phyloP scores from a whole-genome alignment of 2,797 vertebrate genomes.

The Threskiornis aethiopicus region DNA sequence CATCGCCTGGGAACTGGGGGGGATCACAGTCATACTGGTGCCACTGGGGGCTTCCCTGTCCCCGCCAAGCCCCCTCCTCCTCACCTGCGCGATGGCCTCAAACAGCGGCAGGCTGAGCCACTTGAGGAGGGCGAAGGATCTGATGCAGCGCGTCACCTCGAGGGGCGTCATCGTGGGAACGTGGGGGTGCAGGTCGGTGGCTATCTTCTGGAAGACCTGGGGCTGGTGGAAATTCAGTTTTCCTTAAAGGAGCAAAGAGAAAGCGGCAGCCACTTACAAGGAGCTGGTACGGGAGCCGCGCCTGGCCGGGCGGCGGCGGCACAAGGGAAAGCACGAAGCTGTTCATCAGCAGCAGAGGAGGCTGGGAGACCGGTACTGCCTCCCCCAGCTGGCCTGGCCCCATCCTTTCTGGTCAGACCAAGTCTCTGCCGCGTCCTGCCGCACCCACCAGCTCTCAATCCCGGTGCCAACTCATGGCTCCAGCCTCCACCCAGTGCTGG shows the following conservation, averaged over 20 bases:
- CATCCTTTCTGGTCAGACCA: not conserved
- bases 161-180: constrained; percentile 63
- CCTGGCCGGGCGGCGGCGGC: fast-evolving
- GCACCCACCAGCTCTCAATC: not conserved
- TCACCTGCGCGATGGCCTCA: constrained; percentile 86
- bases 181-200: constrained; percentile 79
- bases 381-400: not conserved
- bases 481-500: not conserved
- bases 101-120: constrained; percentile 87
- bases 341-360: not conserved
- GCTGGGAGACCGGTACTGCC: fast-evolving
- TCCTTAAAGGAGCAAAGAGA: constrained; percentile 71
- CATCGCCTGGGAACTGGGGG: not conserved
- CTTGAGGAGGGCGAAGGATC: constrained; percentile 88
- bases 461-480: not conserved
- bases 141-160: constrained; percentile 79
- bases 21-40: not conserved
- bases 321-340: not conserved
- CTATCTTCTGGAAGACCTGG: constrained; percentile 86
- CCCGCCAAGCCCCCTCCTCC: not conserved
- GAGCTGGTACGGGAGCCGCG: not conserved
- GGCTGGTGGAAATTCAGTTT: constrained; percentile 88
- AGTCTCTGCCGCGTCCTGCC: not conserved
- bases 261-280: not conserved
- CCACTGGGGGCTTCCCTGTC: too few species aligned